Percentiles rank a stretch among this genome's conserved stretches.
These are phyloP conservation scores for Psittacula echo DNA, from an alignment of 2,797 vertebrate genomes.

Conservation along the genomic window DNA sequence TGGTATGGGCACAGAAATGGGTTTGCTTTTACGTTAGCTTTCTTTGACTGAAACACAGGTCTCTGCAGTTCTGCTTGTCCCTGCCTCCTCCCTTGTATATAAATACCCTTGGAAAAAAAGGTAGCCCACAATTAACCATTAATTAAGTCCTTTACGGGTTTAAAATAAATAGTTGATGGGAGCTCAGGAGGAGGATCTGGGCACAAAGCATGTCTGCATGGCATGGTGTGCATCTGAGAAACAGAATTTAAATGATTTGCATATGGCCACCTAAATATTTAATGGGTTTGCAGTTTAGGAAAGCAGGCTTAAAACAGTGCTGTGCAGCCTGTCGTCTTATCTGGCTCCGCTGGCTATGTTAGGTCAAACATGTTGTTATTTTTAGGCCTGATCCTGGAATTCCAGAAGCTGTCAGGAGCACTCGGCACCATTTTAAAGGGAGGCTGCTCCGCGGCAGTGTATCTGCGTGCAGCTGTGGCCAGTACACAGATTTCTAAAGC, in stretches of 20 bases:
- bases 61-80: neutral
- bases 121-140: slow-evolving; percentile 24
- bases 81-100: neutral
- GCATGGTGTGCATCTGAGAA: slow-evolving; percentile 49
- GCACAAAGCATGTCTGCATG: slow-evolving; percentile 36
- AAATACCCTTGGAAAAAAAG: slow-evolving; percentile 2
- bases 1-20: neutral
- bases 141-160: slow-evolving; percentile 52
- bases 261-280: slow-evolving; percentile 74
- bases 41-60: neutral
- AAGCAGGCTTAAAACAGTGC: slow-evolving; percentile 24
- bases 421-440: neutral
- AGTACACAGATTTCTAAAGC: neutral
- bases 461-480: neutral
- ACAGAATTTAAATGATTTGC: slow-evolving; percentile 71
- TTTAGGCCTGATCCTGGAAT: neutral
- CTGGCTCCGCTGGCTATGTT: neutral
- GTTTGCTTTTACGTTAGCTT: neutral
- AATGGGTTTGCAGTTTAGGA: slow-evolving; percentile 59
- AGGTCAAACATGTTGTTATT: neutral
- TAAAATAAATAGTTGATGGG: slow-evolving; percentile 56
- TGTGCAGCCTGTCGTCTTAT: neutral
- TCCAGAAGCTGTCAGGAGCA: neutral
- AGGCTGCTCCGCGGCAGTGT: neutral
- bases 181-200: slow-evolving; percentile 21